Percentiles rank a stretch among this genome's conserved stretches.
These are phyloP conservation scores for Plutomurus gul DNA, from an alignment of 1,140 invertebrate genomes.

Conservation along the genomic window DNA sequence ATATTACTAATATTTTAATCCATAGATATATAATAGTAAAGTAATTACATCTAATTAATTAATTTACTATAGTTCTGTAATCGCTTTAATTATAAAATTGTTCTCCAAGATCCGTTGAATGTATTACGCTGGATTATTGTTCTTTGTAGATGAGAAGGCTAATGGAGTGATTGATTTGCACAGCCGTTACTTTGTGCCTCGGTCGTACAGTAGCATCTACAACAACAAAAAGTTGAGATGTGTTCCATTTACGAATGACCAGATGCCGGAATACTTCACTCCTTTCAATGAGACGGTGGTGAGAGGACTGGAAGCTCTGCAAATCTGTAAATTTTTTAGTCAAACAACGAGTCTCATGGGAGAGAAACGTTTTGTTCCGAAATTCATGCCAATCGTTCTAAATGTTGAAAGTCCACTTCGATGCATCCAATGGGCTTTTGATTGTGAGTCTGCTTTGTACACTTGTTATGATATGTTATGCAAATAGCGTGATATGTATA, in stretches of 20 bases:
- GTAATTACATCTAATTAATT: too few relatives aligned
- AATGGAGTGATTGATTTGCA: not conserved
- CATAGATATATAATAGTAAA: too few relatives aligned
- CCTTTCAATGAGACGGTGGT: not conserved
- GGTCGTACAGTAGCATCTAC: not conserved
- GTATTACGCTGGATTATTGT: not conserved
- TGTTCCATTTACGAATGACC: not conserved
- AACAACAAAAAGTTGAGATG: slow-evolving; percentile 11
- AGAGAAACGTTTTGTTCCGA: slow-evolving; percentile 7
- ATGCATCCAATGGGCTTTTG: not conserved
- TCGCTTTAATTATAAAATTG: too few relatives aligned
- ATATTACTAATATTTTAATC: too few relatives aligned
- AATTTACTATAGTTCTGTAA: too few relatives aligned
- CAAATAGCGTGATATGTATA: not conserved
- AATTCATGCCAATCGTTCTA: not conserved
- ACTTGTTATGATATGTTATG: not conserved
- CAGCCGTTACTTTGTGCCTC: not conserved
- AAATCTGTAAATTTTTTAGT: not conserved
- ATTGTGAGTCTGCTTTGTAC: not conserved
- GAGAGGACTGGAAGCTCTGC: not conserved
- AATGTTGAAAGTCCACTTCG: not conserved
- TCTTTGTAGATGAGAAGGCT: not conserved
- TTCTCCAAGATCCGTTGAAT: not conserved
- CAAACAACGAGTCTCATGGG: not conserved
- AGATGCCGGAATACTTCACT: not conserved